Base-by-base conservation (phyloP, 1,140 invertebrate genomes). In the Nebria ingens region DNA sequence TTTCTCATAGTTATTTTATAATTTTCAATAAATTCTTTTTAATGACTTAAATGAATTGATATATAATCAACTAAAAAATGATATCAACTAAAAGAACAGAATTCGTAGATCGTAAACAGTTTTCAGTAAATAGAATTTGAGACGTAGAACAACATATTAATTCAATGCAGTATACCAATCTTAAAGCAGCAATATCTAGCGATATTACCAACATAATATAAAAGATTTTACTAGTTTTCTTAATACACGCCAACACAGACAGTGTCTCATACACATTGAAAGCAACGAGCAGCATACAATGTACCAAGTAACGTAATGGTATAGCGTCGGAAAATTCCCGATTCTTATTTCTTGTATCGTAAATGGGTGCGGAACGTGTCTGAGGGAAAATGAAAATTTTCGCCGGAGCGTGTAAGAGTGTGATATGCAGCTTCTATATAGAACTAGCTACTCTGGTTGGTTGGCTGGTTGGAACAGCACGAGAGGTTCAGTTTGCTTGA, bases 301-400 rank as follows among this genome's bases (percentile, higher is more conserved):
- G 40, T 45, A 11, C 40, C 9, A 17, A 12, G 40, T 45, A 45
- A 17, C 25, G 4, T 17, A 45, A 11, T 17, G 15, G 40, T 17
- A 12, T 11, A 12, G 40, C 40, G 15, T 12, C 40, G 6, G 17
- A 11, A 45, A 4, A 4, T 9, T 9, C 40, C 3, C 40, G 6
- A 45, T 45, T 45, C 40, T 45, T 45, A 45, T 45, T 45, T 45
- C 40, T 6, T 45, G 40, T 45, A 45, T 45, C 40, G 40, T 17
- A 45, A 45, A 45, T 45, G 40, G 40, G 3, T 17, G 15, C 15
- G 40, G 17, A 45, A 45, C 40, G 40, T 45, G 40, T 45, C 40
- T 34, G 40, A 17, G 40, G 40, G 40, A 45, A 45, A 45, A 45
- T 45, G 40, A 45, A 45, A 45, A 45, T 45, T 34, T 45, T 45